These are phyloP conservation scores for Poeciliopsis retropinna DNA, from an alignment of 2,113 vertebrate genomes.

Conservation along the genomic window DNA sequence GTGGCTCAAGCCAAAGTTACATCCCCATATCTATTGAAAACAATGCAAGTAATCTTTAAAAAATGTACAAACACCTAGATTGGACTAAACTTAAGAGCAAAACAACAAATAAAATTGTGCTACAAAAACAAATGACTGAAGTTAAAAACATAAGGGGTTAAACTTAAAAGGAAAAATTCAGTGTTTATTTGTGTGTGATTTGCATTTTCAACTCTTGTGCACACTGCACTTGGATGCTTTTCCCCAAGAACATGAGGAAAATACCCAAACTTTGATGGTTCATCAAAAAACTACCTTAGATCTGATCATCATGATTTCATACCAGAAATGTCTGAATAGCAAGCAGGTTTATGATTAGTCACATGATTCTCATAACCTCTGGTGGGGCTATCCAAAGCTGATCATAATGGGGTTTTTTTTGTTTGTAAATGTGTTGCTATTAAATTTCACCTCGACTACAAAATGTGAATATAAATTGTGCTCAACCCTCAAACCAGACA, in stretches of 20 bases:
- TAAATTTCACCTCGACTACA: background rate
- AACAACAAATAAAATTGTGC: background rate
- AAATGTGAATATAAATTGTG: background rate
- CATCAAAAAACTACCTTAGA: background rate
- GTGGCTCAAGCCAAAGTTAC: too few species aligned
- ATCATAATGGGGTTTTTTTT: background rate
- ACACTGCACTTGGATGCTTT: constrained; percentile 23
- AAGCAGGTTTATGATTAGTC: background rate
- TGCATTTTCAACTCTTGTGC: constrained; percentile 21
- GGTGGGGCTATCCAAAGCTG: background rate
- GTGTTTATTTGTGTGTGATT: background rate
- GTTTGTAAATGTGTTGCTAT: background rate
- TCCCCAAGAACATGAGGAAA: background rate
- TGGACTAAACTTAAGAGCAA: too few species aligned
- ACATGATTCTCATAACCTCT: background rate
- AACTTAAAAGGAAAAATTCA: constrained; percentile 5
- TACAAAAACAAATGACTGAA: background rate
- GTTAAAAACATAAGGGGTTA: background rate
- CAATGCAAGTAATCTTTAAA: too few species aligned
- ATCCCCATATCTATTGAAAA: too few species aligned
- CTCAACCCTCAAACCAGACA: background rate
- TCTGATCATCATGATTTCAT: background rate
- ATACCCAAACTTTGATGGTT: background rate
- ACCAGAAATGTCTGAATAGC: constrained; percentile 10
- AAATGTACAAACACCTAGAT: too few species aligned